Evolutionary conservation across 2,888 invertebrate genomes (phyloP).

Genomic region (Agriopis marginaria): DNA sequence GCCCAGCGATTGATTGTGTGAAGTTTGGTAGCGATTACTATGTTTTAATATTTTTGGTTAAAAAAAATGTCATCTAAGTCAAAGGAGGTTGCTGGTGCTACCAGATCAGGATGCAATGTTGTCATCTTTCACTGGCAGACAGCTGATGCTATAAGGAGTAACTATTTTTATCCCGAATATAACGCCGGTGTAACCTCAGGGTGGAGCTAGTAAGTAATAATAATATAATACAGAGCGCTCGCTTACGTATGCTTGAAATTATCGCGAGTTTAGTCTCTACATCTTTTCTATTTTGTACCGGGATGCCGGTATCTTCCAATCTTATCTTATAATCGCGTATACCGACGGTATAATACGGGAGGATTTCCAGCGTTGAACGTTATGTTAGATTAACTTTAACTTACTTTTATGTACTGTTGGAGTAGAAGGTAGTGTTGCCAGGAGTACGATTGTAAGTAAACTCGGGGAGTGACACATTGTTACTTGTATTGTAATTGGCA

Average conservation of each 20-base stretch:
- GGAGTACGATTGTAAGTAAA: neutral
- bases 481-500: neutral
- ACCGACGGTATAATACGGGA: slow-evolving; percentile 26
- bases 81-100: too few species aligned
- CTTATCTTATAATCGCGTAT: slow-evolving; percentile 34
- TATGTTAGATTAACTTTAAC: slow-evolving; percentile 23
- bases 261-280: neutral
- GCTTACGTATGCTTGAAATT: neutral
- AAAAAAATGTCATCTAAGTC: too few species aligned
- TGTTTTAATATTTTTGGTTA: too few species aligned
- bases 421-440: slow-evolving; percentile 11
- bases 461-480: neutral
- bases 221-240: too few species aligned
- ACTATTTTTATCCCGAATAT: too few species aligned
- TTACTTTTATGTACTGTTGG: slow-evolving; percentile 25
- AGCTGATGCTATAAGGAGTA: too few species aligned
- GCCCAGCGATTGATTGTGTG: too few species aligned
- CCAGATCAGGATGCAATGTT: too few species aligned
- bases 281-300: neutral
- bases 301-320: slow-evolving; percentile 30
- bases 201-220: too few species aligned
- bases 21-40: too few species aligned
- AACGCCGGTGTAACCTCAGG: too few species aligned
- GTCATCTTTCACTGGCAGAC: too few species aligned
- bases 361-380: slow-evolving; percentile 25